Evolutionary conservation across 1,140 invertebrate species (phyloP), one percentile per base, ranked within the genome.

Genomic region (Metopolophium dirhodum): DNA sequence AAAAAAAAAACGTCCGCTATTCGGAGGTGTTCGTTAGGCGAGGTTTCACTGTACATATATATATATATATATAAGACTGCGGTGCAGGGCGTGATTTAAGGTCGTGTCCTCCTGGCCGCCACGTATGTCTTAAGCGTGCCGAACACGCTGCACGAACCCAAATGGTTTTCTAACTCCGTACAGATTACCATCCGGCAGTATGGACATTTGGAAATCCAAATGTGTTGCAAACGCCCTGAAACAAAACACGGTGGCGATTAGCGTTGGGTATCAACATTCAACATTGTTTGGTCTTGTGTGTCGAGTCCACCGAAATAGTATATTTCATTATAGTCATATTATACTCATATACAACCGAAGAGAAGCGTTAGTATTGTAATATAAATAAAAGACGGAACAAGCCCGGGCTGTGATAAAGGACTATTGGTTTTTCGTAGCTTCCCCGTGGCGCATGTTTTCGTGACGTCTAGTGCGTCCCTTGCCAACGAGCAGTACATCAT

Each of bases 111-210:
- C 82, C 23, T 94, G 86, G 23, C 37, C 49, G 54, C 54, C 61
- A 93, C n/a, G 35, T 83, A 91, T 1, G n/a, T 90, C 82, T 91
- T 93, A 26, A 94, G 45, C 61, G 87, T 93, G 35, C 77, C 51
- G 41, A 85, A 85, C 23, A 41, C 83, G 3, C 23, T 2, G 82
- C 94, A 94, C 30, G 90, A 87, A 61, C 57, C 57, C 49, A 94
- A 87, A 93, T 94, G 94, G 61, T 94, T 82, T 92, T 94, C 94
- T 14, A 94, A 57, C 51, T 93, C 83, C 23, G 90, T 92, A 9
- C 37, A 90, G 47, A 91, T 83, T 23, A 41, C 61, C 37, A 93
- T 86, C 88, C 93, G 90, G 61, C 94, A 94, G 41, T 94, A 94
- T 23, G 94, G 94, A 85, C 93, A 94, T 85, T 93, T 93, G 49